These are phyloP conservation scores for Carterocephalus palaemon DNA, from an alignment of 2,888 invertebrate species.

Conservation along the genomic window DNA sequence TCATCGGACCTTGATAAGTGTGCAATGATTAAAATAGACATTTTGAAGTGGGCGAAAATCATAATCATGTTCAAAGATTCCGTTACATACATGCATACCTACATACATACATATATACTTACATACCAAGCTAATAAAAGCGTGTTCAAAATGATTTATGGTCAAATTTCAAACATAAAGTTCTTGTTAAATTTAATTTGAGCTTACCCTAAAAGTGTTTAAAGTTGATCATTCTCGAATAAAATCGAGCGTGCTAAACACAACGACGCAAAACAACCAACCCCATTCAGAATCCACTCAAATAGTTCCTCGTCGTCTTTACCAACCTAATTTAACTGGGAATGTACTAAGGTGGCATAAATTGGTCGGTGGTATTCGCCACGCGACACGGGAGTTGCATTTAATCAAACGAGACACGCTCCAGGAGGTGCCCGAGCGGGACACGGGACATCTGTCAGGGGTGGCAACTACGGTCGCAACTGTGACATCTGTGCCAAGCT, in stretches of 20 bases:
- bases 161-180: no score
- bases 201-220: no score
- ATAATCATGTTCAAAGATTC: no score
- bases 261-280: not conserved
- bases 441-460: constrained; percentile 32
- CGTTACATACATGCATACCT: no score
- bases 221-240: not conserved
- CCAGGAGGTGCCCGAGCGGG: constrained; percentile 28
- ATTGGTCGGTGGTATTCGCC: constrained; percentile 10
- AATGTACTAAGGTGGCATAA: constrained; percentile 8
- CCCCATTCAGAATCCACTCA: constrained; percentile 2
- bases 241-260: not conserved
- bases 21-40: no score
- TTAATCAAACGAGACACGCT: constrained; percentile 33
- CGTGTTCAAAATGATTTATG: no score
- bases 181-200: no score
- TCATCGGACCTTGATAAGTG: no score
- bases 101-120: no score
- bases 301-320: constrained; percentile 6
- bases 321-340: constrained; percentile 9
- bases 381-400: constrained; percentile 21
- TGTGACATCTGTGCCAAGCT: constrained; percentile 1
- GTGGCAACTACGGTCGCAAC: constrained; percentile 13
- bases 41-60: no score
- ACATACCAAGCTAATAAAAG: no score